Percentiles rank a stretch among this genome's conserved stretches.
Evolutionary conservation across 2,888 invertebrate species (phyloP).

Genomic region (Ephialtes manifestator): DNA sequence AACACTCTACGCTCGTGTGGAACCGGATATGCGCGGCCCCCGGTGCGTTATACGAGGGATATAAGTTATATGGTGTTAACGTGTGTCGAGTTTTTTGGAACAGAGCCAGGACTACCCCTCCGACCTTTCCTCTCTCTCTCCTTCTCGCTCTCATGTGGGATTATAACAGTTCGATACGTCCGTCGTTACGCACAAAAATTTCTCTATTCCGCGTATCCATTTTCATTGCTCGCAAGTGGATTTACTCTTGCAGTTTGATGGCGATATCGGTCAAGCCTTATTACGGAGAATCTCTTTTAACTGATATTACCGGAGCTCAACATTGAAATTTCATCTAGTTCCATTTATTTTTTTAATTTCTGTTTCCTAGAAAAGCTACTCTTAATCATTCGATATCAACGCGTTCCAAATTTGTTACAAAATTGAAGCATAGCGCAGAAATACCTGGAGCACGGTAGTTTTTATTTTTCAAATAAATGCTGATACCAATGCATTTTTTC

Average conservation of each 20-base stretch:
- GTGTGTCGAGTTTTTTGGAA: slow-evolving; percentile 46
- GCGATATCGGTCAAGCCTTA: slow-evolving; percentile 1
- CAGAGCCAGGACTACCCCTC: slow-evolving; percentile 24
- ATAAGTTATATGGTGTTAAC: slow-evolving; percentile 66
- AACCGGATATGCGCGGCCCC: slow-evolving; percentile 60
- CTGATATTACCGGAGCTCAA: not conserved
- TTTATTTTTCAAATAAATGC: too few relatives aligned
- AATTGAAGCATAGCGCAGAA: too few relatives aligned
- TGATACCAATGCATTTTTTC: too few relatives aligned
- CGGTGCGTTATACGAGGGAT: slow-evolving; percentile 60
- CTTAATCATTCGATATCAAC: too few relatives aligned
- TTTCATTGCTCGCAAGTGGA: not conserved
- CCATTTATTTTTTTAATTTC: not conserved
- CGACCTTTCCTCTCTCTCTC: not conserved
- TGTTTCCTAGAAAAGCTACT: too few relatives aligned
- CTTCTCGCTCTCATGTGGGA: slow-evolving; percentile 53
- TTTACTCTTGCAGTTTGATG: slow-evolving; percentile 3
- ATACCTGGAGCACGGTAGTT: too few relatives aligned
- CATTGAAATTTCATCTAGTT: not conserved
- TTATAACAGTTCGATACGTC: slow-evolving; percentile 78
- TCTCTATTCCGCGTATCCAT: not conserved
- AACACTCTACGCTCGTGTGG: slow-evolving; percentile 24
- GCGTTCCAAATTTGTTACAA: too few relatives aligned
- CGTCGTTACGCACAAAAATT: slow-evolving; percentile 29
- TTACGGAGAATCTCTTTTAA: slow-evolving; percentile 5